Conservation (phyloP, 2,797 vertebrate species). For the Poecile montanus region DNA sequence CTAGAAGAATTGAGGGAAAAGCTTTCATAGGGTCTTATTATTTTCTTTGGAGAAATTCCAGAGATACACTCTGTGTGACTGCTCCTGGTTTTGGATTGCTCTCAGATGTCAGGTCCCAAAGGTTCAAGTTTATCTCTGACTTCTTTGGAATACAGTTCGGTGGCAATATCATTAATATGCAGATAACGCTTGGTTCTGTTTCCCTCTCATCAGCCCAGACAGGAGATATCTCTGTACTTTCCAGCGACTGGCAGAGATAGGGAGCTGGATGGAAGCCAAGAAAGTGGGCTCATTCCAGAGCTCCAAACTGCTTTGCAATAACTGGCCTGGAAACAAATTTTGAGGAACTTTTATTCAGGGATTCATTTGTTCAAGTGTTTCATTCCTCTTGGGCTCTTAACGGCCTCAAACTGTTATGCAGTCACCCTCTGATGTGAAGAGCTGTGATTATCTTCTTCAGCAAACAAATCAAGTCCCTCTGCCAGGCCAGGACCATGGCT, state of each 20-base stretch:
- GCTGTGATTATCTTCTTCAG: background rate
- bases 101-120: constrained; percentile 28
- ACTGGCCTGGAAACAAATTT: constrained; percentile 32
- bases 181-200: constrained; percentile 13
- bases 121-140: constrained; percentile 8
- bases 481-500: background rate
- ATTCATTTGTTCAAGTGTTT: constrained; percentile 34
- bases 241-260: constrained; percentile 40
- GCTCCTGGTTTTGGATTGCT: background rate
- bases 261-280: constrained; percentile 32
- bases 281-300: constrained; percentile 22
- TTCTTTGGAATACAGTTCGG: background rate
- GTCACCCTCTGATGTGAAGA: background rate
- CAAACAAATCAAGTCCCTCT: background rate
- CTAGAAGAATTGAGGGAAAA: background rate
- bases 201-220: constrained; percentile 27
- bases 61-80: background rate
- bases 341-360: constrained; percentile 34
- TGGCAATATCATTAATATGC: constrained; percentile 42
- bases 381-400: background rate
- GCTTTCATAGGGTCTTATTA: background rate
- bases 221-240: constrained; percentile 44
- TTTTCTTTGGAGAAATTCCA: constrained; percentile 31
- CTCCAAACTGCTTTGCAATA: constrained; percentile 18
- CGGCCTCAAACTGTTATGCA: background rate